Percentiles rank a stretch among this genome's conserved stretches.
These are phyloP conservation scores for Psilopogon haemacephalus DNA, from an alignment of 2,113 vertebrate species.

Conservation along the genomic window DNA sequence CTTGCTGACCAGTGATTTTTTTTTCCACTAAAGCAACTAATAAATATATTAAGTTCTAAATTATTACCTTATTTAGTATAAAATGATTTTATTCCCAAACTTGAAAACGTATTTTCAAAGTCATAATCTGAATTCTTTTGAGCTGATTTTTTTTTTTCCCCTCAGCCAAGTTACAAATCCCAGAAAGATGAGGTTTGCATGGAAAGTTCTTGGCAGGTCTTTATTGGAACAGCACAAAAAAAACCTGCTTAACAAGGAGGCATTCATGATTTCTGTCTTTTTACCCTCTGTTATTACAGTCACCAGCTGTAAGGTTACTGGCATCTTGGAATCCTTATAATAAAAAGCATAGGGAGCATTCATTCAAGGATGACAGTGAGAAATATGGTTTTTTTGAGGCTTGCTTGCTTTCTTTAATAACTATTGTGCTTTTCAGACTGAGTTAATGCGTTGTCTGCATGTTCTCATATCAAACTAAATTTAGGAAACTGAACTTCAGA, in stretches of 20 bases:
- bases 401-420: not conserved
- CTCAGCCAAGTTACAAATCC: slow-evolving; percentile 8
- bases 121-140: not conserved
- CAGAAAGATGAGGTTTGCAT: slow-evolving; percentile 46
- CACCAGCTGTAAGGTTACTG: not conserved
- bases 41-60: not conserved
- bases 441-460: not conserved
- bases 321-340: not conserved
- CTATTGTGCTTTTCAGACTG: not conserved
- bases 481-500: not conserved
- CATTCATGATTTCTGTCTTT: slow-evolving; percentile 45
- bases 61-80: not conserved
- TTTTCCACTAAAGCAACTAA: not conserved
- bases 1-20: not conserved
- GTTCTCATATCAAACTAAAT: not conserved
- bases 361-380: not conserved
- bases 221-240: not conserved
- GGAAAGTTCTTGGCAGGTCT: slow-evolving; percentile 48
- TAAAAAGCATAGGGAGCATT: not conserved
- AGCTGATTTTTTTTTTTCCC: not conserved
- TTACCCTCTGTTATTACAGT: not conserved
- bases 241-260: slow-evolving; percentile 41
- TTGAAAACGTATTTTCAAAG: not conserved
- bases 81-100: not conserved
- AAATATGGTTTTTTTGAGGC: not conserved